phyloP scores from a whole-genome alignment of 2,888 invertebrate genomes.

The Lasioglossum villosulum region DNA sequence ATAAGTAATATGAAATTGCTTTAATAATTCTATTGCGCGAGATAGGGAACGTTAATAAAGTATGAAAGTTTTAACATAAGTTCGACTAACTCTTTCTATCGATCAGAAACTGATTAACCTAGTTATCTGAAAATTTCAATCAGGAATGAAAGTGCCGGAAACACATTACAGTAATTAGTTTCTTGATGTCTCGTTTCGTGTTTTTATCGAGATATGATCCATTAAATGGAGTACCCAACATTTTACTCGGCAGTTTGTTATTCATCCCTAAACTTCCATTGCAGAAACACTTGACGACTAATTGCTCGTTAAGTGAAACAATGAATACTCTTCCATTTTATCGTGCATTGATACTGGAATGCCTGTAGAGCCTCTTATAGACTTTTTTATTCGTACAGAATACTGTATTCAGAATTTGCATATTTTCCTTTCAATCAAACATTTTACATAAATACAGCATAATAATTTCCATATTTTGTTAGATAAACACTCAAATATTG shows the following conservation, averaged over 20 bases:
- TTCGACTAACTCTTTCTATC: neutral
- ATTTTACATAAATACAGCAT: neutral
- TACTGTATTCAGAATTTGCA: neutral
- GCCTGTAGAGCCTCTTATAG: neutral
- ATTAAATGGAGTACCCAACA: neutral
- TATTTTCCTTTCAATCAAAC: neutral
- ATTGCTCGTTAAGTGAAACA: constrained; percentile 13
- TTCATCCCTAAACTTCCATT: constrained; percentile 9
- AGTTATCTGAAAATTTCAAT: neutral
- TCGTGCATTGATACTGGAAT: neutral
- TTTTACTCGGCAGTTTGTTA: constrained; percentile 11
- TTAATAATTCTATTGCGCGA: neutral
- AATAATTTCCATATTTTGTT: neutral
- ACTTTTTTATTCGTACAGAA: neutral
- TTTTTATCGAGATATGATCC: neutral
- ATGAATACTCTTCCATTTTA: neutral
- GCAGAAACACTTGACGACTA: constrained; percentile 2
- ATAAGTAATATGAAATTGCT: neutral
- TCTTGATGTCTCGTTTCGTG: neutral
- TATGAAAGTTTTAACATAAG: neutral
- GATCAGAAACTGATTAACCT: neutral
- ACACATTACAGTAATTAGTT: constrained; percentile 9
- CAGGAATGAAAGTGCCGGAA: neutral
- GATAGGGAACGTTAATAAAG: neutral
- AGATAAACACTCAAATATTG: neutral